A percentile compares a stretch with the other conserved stretches of the same genome.
phyloP scores from a whole-genome alignment of 2,797 vertebrate species.

The Oreochromis mossambicus region DNA sequence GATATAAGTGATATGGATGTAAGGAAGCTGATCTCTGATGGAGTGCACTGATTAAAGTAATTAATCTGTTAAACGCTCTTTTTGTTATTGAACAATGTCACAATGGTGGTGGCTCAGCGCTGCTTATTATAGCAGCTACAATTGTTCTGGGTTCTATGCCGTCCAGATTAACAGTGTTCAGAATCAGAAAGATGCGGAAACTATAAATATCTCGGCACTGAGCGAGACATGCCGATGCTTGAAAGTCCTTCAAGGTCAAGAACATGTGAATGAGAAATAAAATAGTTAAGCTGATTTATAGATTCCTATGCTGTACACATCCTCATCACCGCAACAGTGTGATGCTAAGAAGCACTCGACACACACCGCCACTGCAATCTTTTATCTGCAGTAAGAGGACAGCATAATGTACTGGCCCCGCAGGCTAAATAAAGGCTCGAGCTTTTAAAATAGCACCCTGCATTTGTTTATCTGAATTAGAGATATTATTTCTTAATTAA shows the following conservation, averaged over 20 bases:
- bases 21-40: neutral
- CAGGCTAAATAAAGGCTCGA: neutral
- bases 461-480: conserved; percentile 1
- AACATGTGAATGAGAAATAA: neutral
- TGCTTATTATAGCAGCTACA: neutral
- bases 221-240: neutral
- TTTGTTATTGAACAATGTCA: neutral
- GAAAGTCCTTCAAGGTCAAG: neutral
- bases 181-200: neutral
- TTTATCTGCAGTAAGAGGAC: neutral
- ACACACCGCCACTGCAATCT: neutral
- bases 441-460: neutral
- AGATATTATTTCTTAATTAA: conserved; percentile 13
- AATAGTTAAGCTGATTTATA: neutral
- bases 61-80: neutral
- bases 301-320: neutral
- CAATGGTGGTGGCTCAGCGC: neutral
- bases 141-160: neutral
- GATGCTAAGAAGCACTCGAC: neutral
- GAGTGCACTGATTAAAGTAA: neutral
- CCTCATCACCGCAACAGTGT: neutral
- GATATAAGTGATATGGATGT: neutral
- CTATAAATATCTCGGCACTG: neutral
- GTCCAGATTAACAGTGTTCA: neutral
- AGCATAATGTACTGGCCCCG: neutral